phyloP scores from a whole-genome alignment of 2,797 vertebrate species.

The Gymnopithys bicolor region DNA sequence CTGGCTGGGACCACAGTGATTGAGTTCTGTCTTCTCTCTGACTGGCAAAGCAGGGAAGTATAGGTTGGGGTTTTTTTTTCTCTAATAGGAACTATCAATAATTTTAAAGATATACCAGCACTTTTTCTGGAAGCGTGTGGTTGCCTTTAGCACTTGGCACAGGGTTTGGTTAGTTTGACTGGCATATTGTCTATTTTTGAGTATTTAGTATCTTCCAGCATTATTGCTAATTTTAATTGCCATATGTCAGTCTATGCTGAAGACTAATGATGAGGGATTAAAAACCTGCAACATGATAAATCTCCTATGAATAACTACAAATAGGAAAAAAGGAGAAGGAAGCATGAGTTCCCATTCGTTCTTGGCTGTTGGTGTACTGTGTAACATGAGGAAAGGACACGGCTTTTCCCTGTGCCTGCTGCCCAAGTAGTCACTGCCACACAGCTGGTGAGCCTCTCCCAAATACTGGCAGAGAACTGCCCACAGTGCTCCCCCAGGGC shows the following conservation, averaged over 20 bases:
- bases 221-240: neutral
- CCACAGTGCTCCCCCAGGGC: neutral
- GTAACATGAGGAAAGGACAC: neutral
- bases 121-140: neutral
- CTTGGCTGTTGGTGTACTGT: neutral
- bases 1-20: neutral
- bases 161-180: neutral
- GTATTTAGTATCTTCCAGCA: neutral
- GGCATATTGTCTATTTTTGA: neutral
- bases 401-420: neutral
- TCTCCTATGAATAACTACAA: neutral
- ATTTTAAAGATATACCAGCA: neutral
- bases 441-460: neutral
- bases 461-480: neutral
- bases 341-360: neutral
- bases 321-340: neutral
- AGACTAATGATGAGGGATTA: neutral
- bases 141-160: neutral
- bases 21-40: neutral
- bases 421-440: neutral
- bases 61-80: rapidly evolving
- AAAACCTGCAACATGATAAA: neutral
- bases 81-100: neutral
- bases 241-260: neutral
- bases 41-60: neutral